These are phyloP conservation scores for Oryzaephilus surinamensis DNA, from an alignment of 1,140 invertebrate genomes.

Conservation along the genomic window DNA sequence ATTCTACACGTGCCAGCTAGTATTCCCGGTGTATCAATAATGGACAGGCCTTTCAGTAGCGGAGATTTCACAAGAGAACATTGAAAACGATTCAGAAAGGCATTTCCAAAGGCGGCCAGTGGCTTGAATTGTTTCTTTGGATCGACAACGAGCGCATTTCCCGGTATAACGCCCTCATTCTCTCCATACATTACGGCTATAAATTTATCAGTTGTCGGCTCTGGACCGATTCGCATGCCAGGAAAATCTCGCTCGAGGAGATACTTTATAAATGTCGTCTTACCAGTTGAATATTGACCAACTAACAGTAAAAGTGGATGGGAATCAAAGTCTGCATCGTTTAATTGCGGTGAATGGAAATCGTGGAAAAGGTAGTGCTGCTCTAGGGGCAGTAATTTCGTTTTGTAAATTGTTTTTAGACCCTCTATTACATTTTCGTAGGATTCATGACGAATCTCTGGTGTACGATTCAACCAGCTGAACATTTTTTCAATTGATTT, in stretches of 20 bases:
- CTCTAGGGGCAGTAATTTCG: conserved; percentile 57
- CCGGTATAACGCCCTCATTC: conserved; percentile 54
- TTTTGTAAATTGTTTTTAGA: conserved; percentile 51
- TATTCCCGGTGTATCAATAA: conserved; percentile 69
- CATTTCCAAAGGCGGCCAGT: conserved; percentile 58
- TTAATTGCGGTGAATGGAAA: conserved; percentile 59
- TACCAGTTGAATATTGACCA: conserved; percentile 67
- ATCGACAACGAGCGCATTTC: conserved; percentile 65
- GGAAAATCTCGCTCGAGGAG: conserved; percentile 54
- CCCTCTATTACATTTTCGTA: conserved; percentile 40
- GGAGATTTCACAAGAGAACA: conserved; percentile 52
- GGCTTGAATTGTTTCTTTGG: conserved; percentile 59
- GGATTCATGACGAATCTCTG: conserved; percentile 42
- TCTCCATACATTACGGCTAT: conserved; percentile 59
- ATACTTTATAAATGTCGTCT: conserved; percentile 64
- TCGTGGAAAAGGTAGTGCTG: conserved; percentile 62
- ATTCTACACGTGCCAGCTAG: conserved; percentile 44
- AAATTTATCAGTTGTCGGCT: conserved; percentile 62
- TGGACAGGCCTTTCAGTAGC: conserved; percentile 60
- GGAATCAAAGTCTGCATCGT: conserved; percentile 65
- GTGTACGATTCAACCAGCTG: conserved; percentile 36
- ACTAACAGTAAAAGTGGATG: conserved; percentile 65
- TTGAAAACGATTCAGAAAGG: conserved; percentile 65
- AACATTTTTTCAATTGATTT: conserved; percentile 35
- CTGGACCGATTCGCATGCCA: conserved; percentile 52